A percentile compares a stretch with the other conserved stretches of the same genome.
These are phyloP conservation scores for Acipenser ruthenus DNA, from an alignment of 2,797 vertebrate genomes.

Conservation along the genomic window DNA sequence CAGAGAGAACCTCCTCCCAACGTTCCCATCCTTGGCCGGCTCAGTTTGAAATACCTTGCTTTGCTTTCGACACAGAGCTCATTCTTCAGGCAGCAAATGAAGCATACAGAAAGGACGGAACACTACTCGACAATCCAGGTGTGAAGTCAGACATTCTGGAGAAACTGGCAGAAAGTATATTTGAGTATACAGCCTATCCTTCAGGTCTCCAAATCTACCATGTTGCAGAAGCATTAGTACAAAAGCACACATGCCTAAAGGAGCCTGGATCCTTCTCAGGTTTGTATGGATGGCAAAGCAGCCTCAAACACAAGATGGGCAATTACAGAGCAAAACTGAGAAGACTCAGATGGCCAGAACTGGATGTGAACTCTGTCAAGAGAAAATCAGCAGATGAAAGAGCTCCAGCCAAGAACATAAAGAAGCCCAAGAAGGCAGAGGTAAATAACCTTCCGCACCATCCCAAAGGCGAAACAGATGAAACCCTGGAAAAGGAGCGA, in stretches of 20 bases:
- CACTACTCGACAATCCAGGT: neutral
- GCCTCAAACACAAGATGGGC: constrained; percentile 30
- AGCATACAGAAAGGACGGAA: constrained; percentile 1
- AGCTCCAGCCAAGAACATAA: constrained; percentile 19
- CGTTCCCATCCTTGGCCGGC: constrained; percentile 4
- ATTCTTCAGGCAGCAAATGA: constrained; percentile 8
- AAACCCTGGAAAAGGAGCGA: constrained; percentile 19
- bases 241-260: constrained; percentile 17
- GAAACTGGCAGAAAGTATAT: constrained; percentile 11
- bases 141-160: constrained; percentile 10
- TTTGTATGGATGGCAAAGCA: constrained; percentile 17
- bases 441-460: constrained; percentile 19
- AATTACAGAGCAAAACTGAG: constrained; percentile 24
- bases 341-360: constrained; percentile 21
- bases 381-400: constrained; percentile 17
- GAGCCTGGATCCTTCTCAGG: constrained; percentile 11
- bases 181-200: constrained; percentile 12
- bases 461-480: constrained; percentile 18
- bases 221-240: constrained; percentile 10
- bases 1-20: neutral
- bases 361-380: constrained; percentile 22
- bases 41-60: constrained; percentile 6
- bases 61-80: constrained; percentile 12
- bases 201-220: constrained; percentile 5
- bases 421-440: constrained; percentile 24